phyloP scores from a whole-genome alignment of 2,113 vertebrate genomes.

The Megalops atlanticus region DNA sequence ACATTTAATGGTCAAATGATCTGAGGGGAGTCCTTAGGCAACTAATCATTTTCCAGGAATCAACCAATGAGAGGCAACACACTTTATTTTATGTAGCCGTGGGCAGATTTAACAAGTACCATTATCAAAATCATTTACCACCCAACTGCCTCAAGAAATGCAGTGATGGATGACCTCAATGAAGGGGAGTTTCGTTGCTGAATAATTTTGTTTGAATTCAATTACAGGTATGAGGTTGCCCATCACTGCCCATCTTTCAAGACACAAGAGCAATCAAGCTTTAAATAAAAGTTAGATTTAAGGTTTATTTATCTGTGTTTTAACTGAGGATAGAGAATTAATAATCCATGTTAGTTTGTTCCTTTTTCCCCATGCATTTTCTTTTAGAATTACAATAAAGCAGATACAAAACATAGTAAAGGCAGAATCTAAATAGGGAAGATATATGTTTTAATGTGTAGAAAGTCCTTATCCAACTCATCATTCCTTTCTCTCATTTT shows the following conservation, averaged over 20 bases:
- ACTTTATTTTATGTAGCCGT: slow-evolving; percentile 42
- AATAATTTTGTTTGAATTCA: slow-evolving; percentile 57
- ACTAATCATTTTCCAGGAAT: background rate
- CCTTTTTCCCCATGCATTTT: no score
- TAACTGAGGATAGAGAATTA: no score
- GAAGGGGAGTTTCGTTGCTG: slow-evolving; percentile 47
- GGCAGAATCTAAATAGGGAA: no score
- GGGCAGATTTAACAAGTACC: slow-evolving; percentile 31
- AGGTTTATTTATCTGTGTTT: background rate
- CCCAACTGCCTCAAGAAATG: slow-evolving; percentile 36
- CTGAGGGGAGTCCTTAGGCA: slow-evolving; percentile 15
- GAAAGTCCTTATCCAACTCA: no score
- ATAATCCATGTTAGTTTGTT: no score
- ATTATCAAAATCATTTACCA: slow-evolving; percentile 45
- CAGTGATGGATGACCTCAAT: slow-evolving; percentile 44
- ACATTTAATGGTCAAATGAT: slow-evolving; percentile 26
- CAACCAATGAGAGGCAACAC: slow-evolving; percentile 1
- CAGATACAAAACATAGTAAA: no score
- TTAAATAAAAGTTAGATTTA: background rate
- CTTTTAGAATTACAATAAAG: no score
- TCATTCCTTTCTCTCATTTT: no score
- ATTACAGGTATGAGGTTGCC: slow-evolving; percentile 20
- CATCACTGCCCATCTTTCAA: background rate
- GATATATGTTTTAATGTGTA: no score
- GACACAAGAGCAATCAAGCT: background rate